Evolutionary conservation across 2,888 invertebrate species (phyloP).

Genomic region (Archaeoteleia sp.): DNA sequence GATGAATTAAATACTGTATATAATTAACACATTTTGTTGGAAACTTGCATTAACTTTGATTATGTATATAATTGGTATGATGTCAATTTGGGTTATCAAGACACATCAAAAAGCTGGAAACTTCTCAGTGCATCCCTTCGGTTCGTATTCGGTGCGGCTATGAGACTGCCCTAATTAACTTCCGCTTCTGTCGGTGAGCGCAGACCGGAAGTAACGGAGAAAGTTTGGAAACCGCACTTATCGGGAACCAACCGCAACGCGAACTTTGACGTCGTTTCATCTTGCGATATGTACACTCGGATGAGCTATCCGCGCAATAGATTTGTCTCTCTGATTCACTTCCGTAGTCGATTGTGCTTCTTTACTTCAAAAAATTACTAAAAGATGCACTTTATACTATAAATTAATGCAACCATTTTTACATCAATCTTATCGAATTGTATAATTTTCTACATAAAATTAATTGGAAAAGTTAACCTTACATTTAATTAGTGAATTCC

Average conservation of each 20-base stretch:
- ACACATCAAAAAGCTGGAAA: slow-evolving; percentile 9
- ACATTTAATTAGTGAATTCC: too few species aligned
- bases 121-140: slow-evolving; percentile 13
- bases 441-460: too few species aligned
- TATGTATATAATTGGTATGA: slow-evolving; percentile 2
- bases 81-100: slow-evolving; percentile 8
- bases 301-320: slow-evolving; percentile 13
- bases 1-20: too few species aligned
- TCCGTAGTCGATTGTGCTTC: too few species aligned
- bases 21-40: too few species aligned
- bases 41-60: background rate
- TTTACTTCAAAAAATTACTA: too few species aligned
- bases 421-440: too few species aligned
- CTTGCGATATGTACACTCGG: slow-evolving; percentile 18
- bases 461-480: too few species aligned
- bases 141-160: slow-evolving; percentile 13
- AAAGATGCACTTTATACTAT: too few species aligned
- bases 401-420: too few species aligned
- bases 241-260: slow-evolving; percentile 27
- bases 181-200: slow-evolving; percentile 52
- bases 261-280: slow-evolving; percentile 30
- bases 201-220: slow-evolving; percentile 39
- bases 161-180: slow-evolving; percentile 61
- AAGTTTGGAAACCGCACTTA: slow-evolving; percentile 41
- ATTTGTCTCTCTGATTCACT: too few species aligned